Base-by-base conservation (phyloP, 2,113 vertebrate species). In the Platysternon megacephalum region DNA sequence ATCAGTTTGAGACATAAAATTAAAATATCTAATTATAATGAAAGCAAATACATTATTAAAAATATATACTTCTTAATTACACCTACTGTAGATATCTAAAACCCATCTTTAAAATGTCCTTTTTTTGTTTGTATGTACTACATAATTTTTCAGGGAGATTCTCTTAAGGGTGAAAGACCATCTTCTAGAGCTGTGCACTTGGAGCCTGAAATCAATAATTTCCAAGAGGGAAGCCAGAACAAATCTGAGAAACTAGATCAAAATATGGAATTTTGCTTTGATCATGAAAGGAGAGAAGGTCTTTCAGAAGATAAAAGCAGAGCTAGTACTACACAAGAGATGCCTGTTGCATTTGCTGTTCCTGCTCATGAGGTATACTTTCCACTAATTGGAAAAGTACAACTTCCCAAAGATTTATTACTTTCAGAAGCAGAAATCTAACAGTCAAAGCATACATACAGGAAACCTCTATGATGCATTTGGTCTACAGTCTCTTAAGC, bases 121-220 rank as follows among this genome's bases (percentile, higher is more conserved):
- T 17, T 86, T 44, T 90, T 28, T 9, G 85, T 84, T n/a, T 82
- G 1, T 48, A 8, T 80, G 29, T 92, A 4, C 29, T 72, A 81
- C 76, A 56, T 46, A 21, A 39, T 80, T 85, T 55, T n/a, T 81
- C 92, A 97, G 94, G 95, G 95, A 79, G 76, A 88, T 61, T 48
- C 51, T 10, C 29, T 51, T 53, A 91, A 88, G 56, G 90, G 44
- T 35, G 82, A 96, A 91, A 94, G 82, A 26, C 91, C 97, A 22
- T 98, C 98, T 28, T 96, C 98, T 2, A 96, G 56, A 3, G 98
- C 97, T 58, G 98, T 98, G 78, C 98, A 98, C 95, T 93, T 92
- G 0, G 98, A 98, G 90, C 97, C 97, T 0, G 96, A 99, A 97
- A 98, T 97, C 19, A 89, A 98, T 72, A 97, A 89, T 95, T 97